Evolutionary conservation across 2,113 vertebrate species (phyloP).

Genomic region (Hipposideros armiger): DNA sequence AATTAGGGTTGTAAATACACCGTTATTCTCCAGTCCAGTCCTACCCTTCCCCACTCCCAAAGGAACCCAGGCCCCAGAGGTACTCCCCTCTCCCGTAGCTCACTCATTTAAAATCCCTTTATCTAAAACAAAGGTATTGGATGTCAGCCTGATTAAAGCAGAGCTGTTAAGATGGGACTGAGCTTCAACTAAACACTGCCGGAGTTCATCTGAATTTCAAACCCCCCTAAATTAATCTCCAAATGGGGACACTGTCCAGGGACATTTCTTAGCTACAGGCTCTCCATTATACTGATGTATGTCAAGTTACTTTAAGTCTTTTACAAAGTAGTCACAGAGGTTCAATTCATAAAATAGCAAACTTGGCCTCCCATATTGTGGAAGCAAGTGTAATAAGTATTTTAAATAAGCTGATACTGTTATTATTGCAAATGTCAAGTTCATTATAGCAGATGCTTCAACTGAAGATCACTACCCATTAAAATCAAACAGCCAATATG

Average conservation of each 20-base stretch:
- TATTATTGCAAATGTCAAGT: constrained; percentile 87
- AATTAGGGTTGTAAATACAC: background rate
- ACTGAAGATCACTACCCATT: constrained; percentile 80
- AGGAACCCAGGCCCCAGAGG: background rate
- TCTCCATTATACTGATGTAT: background rate
- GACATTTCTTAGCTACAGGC: background rate
- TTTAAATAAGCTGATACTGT: constrained; percentile 86
- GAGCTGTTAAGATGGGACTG: background rate
- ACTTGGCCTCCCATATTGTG: constrained; percentile 66
- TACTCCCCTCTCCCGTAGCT: background rate
- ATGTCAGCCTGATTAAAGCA: background rate
- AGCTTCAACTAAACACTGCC: background rate
- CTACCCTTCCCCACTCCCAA: background rate
- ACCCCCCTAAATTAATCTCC: background rate
- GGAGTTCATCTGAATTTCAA: background rate
- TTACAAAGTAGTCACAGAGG: background rate
- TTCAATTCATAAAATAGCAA: constrained; percentile 27
- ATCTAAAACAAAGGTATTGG: background rate
- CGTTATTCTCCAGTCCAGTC: background rate
- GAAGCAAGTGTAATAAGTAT: constrained; percentile 83
- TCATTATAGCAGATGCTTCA: constrained; percentile 85
- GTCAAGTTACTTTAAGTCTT: background rate
- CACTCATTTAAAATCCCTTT: background rate
- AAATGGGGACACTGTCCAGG: background rate
- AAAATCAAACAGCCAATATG: constrained; percentile 81